These are phyloP conservation scores for Diplodus puntazzo DNA, from an alignment of 2,797 vertebrate species.

Conservation along the genomic window DNA sequence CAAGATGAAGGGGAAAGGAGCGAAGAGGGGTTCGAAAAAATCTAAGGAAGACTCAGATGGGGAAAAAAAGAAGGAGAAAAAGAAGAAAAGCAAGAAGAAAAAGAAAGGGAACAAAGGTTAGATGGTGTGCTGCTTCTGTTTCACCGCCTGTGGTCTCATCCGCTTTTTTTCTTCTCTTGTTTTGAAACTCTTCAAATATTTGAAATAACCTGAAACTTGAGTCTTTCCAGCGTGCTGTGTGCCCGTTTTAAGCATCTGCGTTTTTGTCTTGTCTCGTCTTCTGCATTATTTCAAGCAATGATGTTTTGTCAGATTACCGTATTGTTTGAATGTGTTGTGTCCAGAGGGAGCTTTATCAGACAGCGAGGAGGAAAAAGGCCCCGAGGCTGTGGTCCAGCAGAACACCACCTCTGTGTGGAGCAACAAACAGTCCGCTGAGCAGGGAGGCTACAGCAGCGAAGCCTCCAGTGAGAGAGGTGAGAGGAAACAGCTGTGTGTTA, in stretches of 20 bases:
- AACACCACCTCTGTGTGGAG: constrained; percentile 88
- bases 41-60: constrained; percentile 48
- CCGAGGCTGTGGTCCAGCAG: constrained; percentile 83
- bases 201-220: neutral
- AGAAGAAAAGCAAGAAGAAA: constrained; percentile 77
- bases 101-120: constrained; percentile 80
- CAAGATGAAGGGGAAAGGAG: constrained; percentile 71
- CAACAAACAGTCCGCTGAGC: constrained; percentile 88
- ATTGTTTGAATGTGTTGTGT: constrained; percentile 64
- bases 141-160: constrained; percentile 23
- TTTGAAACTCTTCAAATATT: constrained; percentile 13
- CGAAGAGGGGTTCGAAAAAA: constrained; percentile 61
- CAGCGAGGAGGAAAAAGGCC: constrained; percentile 92
- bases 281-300: neutral
- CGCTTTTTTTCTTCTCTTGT: constrained; percentile 20
- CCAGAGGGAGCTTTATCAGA: constrained; percentile 90
- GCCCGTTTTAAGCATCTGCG: constrained; percentile 10
- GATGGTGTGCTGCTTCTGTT: constrained; percentile 65
- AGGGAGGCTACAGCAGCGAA: constrained; percentile 93
- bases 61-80: constrained; percentile 67
- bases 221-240: constrained; percentile 3
- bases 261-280: neutral
- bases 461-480: constrained; percentile 92
- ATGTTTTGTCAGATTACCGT: neutral
- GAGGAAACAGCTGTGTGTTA: constrained; percentile 33